Percentiles rank a stretch among this genome's conserved stretches.
These are phyloP conservation scores for Eurois occulta DNA, from an alignment of 2,888 invertebrate genomes.

Conservation along the genomic window DNA sequence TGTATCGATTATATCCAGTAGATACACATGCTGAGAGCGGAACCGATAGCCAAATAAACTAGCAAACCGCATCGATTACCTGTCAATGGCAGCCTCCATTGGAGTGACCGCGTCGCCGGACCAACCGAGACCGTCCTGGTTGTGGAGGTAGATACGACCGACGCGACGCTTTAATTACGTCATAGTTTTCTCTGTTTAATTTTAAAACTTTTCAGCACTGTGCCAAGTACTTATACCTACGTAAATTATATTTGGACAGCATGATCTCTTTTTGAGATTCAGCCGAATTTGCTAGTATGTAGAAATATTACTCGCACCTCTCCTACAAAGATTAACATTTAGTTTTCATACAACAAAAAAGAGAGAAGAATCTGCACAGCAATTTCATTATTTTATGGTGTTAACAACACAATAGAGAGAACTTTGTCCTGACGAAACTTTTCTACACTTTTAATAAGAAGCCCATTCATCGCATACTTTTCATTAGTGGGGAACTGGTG, in stretches of 20 bases:
- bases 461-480: conserved; percentile 87
- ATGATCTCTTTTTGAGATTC: neutral
- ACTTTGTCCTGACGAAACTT: conserved; percentile 84
- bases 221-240: neutral
- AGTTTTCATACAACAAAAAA: conserved; percentile 51
- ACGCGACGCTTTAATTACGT: conserved; percentile 46
- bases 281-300: neutral
- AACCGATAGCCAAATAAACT: conserved; percentile 90
- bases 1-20: conserved; percentile 86
- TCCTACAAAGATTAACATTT: conserved; percentile 13
- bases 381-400: conserved; percentile 74
- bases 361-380: conserved; percentile 64
- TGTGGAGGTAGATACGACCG: conserved; percentile 56
- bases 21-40: conserved; percentile 86
- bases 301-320: conserved; percentile 13
- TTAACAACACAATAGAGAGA: conserved; percentile 78
- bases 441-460: conserved; percentile 87
- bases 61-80: conserved; percentile 89
- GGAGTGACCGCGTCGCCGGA: conserved; percentile 83
- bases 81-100: conserved; percentile 85
- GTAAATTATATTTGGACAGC: neutral
- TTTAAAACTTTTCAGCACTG: conserved; percentile 2
- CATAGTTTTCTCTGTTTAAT: conserved; percentile 20
- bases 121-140: conserved; percentile 74
- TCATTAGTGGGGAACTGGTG: conserved; percentile 77